Evolutionary conservation across 2,797 vertebrate genomes (phyloP).

Genomic region (Tapirus indicus): DNA sequence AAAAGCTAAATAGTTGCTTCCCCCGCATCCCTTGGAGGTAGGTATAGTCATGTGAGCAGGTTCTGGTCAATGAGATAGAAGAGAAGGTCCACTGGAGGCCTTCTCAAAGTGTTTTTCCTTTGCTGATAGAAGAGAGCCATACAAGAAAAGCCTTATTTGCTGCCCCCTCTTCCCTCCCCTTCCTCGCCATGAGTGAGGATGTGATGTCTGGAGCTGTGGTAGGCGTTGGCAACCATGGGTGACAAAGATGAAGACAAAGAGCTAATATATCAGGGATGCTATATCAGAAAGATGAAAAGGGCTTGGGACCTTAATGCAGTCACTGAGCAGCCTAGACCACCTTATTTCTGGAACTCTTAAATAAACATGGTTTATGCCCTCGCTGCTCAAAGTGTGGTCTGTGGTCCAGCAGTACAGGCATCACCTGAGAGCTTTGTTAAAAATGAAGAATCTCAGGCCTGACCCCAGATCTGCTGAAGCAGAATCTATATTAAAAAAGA

Average conservation of each 20-base stretch:
- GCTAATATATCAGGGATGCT: not conserved
- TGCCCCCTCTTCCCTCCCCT: not conserved
- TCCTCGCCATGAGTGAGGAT: not conserved
- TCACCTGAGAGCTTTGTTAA: not conserved
- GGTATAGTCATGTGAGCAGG: not conserved
- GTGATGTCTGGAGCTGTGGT: not conserved
- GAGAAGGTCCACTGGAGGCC: not conserved
- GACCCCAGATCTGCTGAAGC: not conserved
- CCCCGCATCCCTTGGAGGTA: not conserved
- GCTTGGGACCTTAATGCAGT: not conserved
- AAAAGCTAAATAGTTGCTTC: not conserved
- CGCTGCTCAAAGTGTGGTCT: not conserved
- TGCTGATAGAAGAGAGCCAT: not conserved
- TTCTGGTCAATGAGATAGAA: not conserved
- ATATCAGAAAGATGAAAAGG: not conserved
- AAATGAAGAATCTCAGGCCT: not conserved
- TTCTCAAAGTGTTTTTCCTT: not conserved
- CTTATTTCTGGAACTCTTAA: not conserved
- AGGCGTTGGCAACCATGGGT: not conserved
- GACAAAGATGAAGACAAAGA: not conserved
- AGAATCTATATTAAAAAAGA: slow-evolving; percentile 6
- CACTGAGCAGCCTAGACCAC: not conserved
- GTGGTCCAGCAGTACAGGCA: not conserved
- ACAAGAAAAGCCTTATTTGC: not conserved
- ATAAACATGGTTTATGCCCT: not conserved